Conservation (phyloP, 1,140 invertebrate species). For the Heterodera carotae region DNA sequence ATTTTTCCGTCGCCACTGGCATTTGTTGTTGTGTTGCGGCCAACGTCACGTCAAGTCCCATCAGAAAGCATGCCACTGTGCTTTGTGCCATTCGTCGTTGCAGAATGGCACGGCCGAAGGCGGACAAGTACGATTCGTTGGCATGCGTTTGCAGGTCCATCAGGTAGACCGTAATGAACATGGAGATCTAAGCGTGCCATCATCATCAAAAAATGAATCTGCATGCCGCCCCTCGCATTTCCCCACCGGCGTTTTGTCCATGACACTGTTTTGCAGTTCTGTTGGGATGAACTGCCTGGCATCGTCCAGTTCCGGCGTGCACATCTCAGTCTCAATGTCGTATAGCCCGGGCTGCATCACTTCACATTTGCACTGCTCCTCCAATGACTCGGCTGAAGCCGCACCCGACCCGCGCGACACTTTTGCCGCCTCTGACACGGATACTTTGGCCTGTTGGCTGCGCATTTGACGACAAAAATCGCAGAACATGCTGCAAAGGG, state of each 20-base stretch:
- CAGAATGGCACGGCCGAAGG: constrained; percentile 63
- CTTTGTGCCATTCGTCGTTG: constrained; percentile 64
- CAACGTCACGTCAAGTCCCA: constrained; percentile 62
- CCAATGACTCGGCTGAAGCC: constrained; percentile 36
- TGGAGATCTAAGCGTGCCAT: constrained; percentile 57
- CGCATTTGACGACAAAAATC: constrained; percentile 65
- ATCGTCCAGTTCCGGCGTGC: constrained; percentile 65
- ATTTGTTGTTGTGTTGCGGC: constrained; percentile 28
- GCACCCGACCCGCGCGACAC: neutral
- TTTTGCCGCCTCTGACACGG: constrained; percentile 43
- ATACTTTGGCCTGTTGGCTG: constrained; percentile 52
- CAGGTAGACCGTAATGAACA: constrained; percentile 65
- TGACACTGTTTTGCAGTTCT: constrained; percentile 64
- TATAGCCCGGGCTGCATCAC: constrained; percentile 61
- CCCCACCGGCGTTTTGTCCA: constrained; percentile 62
- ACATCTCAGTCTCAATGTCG: constrained; percentile 66
- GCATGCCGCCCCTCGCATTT: neutral
- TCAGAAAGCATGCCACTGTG: constrained; percentile 63
- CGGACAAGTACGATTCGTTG: constrained; percentile 62
- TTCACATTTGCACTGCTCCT: constrained; percentile 54
- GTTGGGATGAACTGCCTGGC: constrained; percentile 65
- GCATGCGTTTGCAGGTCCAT: constrained; percentile 64
- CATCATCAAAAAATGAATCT: neutral
- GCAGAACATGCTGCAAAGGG: constrained; percentile 60
- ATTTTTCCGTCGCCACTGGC: neutral